Evolutionary conservation across 2,888 invertebrate species (phyloP).

Genomic region (Fragum whitleyi): DNA sequence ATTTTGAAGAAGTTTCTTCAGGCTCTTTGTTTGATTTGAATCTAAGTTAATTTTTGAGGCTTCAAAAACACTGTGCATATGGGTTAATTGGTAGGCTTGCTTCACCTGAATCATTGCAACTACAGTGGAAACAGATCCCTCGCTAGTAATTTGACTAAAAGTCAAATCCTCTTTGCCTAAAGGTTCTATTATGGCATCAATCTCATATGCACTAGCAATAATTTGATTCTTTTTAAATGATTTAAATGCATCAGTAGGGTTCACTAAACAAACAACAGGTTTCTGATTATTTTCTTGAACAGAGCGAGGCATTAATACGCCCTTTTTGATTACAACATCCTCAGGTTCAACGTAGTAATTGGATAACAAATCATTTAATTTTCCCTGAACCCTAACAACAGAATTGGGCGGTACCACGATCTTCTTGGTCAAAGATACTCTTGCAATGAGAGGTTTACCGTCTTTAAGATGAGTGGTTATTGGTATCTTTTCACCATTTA

Average conservation of each 20-base stretch:
- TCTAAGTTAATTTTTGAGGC: background rate
- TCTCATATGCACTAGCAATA: slow-evolving; percentile 19
- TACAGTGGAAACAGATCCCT: background rate
- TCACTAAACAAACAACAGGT: slow-evolving; percentile 17
- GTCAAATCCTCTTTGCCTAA: background rate
- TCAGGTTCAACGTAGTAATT: slow-evolving; percentile 29
- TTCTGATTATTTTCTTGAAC: slow-evolving; percentile 1
- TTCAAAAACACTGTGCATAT: background rate
- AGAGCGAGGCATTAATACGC: background rate
- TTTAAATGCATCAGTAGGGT: slow-evolving; percentile 13
- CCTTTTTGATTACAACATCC: background rate
- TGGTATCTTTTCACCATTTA: slow-evolving; percentile 32
- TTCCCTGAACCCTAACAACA: slow-evolving; percentile 9
- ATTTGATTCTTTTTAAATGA: slow-evolving; percentile 17
- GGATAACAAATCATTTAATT: slow-evolving; percentile 1
- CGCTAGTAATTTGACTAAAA: background rate
- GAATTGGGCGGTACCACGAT: slow-evolving; percentile 34
- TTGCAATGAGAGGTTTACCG: slow-evolving; percentile 1
- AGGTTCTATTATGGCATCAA: background rate
- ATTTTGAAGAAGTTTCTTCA: background rate
- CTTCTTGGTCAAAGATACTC: too few species aligned
- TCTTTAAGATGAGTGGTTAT: slow-evolving; percentile 13
- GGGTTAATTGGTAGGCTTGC: background rate
- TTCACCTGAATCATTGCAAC: background rate
- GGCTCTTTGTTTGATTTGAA: background rate